Conservation (phyloP, 2,888 invertebrate genomes). For the Diarsia brunnea region DNA sequence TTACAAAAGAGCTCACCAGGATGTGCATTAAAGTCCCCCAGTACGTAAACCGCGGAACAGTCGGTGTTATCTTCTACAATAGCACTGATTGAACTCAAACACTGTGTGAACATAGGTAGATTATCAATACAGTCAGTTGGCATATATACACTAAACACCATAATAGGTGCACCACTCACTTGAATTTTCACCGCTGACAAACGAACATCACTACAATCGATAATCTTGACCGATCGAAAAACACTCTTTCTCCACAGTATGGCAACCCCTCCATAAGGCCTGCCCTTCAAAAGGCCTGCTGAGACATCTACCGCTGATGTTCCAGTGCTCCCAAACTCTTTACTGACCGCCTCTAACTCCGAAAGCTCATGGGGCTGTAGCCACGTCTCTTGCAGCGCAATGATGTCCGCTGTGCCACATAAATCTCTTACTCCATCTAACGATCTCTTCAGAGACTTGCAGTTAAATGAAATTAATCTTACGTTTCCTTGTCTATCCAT, state of each 20-base stretch:
- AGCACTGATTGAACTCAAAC: background rate
- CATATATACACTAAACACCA: background rate
- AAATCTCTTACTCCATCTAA: background rate
- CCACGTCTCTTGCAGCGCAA: background rate
- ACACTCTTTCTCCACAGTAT: background rate
- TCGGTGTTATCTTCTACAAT: background rate
- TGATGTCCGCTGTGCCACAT: background rate
- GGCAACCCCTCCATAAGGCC: background rate
- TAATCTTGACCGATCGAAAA: background rate
- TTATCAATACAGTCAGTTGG: background rate
- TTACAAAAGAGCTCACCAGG: background rate
- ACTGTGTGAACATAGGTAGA: background rate
- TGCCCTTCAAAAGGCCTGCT: background rate
- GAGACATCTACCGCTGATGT: background rate
- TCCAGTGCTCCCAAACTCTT: background rate
- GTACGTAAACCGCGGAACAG: background rate
- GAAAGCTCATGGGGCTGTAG: background rate
- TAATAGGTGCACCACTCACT: background rate
- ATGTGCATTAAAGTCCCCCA: background rate
- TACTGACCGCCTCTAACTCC: background rate
- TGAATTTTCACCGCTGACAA: background rate
- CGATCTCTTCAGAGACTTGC: no score
- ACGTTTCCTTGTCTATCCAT: no score
- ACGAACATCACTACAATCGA: background rate
- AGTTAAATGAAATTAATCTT: no score